These are phyloP conservation scores for Remorina albescens DNA, from an alignment of 2,797 vertebrate species.

Conservation along the genomic window DNA sequence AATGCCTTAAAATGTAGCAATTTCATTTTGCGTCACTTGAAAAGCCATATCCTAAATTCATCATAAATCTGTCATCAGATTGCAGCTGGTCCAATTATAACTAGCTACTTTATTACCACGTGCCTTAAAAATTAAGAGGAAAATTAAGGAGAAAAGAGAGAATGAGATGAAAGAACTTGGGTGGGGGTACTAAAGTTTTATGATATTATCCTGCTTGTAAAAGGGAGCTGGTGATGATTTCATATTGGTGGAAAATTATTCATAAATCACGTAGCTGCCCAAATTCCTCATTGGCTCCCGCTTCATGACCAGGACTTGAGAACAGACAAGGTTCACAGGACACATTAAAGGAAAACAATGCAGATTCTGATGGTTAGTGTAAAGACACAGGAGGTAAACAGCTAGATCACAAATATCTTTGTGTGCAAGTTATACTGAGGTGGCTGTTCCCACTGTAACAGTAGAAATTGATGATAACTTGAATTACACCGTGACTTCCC, in stretches of 20 bases:
- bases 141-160: slow-evolving; percentile 50
- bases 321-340: slow-evolving; percentile 26
- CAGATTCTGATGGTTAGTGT: neutral
- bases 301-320: slow-evolving; percentile 36
- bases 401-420: neutral
- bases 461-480: neutral
- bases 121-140: slow-evolving; percentile 54
- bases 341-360: slow-evolving; percentile 28
- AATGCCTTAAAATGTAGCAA: slow-evolving; percentile 52
- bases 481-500: neutral
- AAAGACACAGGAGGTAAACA: too few relatives aligned
- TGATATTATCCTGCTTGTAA: slow-evolving; percentile 68
- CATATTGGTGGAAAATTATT: slow-evolving; percentile 68
- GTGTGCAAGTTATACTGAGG: neutral
- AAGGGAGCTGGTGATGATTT: slow-evolving; percentile 68
- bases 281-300: slow-evolving; percentile 43
- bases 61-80: slow-evolving; percentile 75
- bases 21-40: slow-evolving; percentile 72
- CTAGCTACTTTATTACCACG: slow-evolving; percentile 58
- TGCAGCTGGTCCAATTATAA: slow-evolving; percentile 55
- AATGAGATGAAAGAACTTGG: slow-evolving; percentile 66
- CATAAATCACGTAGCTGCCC: slow-evolving; percentile 53
- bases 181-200: slow-evolving; percentile 47
- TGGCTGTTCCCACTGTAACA: neutral
- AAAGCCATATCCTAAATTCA: slow-evolving; percentile 64